phyloP scores from a whole-genome alignment of 37 sponge, comb jelly and placozoan genomes.

The Oopsacas minuta region DNA sequence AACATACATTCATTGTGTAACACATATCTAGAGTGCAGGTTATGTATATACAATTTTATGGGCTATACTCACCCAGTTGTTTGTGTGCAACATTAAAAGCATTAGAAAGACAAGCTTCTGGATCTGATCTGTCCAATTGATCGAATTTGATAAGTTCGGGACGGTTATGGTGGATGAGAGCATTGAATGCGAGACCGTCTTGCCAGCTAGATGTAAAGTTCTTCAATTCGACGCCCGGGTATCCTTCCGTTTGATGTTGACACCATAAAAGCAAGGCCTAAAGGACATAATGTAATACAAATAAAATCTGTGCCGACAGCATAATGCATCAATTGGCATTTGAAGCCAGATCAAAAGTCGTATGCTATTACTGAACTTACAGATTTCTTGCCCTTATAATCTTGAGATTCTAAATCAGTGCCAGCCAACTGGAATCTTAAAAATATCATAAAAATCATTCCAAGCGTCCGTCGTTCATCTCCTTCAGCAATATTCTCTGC shows the following conservation, averaged over 20 bases:
- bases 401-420: not conserved
- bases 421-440: not conserved
- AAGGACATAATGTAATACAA: not conserved
- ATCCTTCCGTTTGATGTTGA: not conserved
- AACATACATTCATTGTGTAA: no score
- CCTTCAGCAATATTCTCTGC: constrained; percentile 11
- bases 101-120: not conserved
- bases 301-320: not conserved
- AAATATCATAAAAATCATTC: not conserved
- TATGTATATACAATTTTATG: no score
- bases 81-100: not conserved
- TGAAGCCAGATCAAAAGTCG: no score
- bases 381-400: not conserved
- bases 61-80: not conserved
- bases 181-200: not conserved
- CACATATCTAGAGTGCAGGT: no score
- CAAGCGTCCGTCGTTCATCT: not conserved
- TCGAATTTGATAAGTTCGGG: not conserved
- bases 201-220: not conserved
- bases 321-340: no score
- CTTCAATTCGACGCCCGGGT: not conserved
- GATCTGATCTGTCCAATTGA: not conserved
- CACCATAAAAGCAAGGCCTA: not conserved
- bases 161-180: not conserved
- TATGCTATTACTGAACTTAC: not conserved